Evolutionary conservation across 2,888 invertebrate genomes (phyloP).

Genomic region (Sympetrum striolatum): DNA sequence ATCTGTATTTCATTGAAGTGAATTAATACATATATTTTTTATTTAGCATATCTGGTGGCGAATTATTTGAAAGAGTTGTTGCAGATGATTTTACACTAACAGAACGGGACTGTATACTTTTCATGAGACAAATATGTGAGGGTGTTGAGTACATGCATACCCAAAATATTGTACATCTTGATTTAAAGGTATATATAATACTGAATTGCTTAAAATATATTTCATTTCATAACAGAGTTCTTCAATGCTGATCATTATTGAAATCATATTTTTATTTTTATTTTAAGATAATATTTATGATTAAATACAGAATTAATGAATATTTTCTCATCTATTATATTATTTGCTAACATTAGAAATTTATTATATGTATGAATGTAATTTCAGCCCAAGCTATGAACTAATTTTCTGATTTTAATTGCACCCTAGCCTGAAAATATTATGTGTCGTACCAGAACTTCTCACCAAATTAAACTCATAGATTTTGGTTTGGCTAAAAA

Average conservation of each 20-base stretch:
- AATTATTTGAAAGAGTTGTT: slow-evolving; percentile 90
- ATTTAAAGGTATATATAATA: slow-evolving; percentile 72
- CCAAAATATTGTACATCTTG: slow-evolving; percentile 84
- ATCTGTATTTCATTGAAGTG: background rate
- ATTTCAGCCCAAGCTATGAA: background rate
- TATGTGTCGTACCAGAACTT: slow-evolving; percentile 84
- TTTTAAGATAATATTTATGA: no score
- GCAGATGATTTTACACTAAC: slow-evolving; percentile 92
- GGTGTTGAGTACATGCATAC: slow-evolving; percentile 90
- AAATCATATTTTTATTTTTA: no score
- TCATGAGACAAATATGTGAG: slow-evolving; percentile 90
- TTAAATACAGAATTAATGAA: no score
- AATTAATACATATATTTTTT: background rate
- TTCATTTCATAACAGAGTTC: no score
- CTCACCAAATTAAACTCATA: slow-evolving; percentile 88
- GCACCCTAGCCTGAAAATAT: slow-evolving; percentile 85
- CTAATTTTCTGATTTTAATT: background rate
- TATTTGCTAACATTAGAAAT: no score
- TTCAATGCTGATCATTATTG: no score
- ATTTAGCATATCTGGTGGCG: slow-evolving; percentile 87
- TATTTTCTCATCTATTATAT: no score
- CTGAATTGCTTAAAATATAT: no score
- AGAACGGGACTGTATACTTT: slow-evolving; percentile 82
- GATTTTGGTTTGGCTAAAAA: slow-evolving; percentile 91
- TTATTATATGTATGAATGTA: no score